phyloP scores from a whole-genome alignment of 30 jellyfish, hydroid and myxozoan species.

The Hydractinia echinata region DNA sequence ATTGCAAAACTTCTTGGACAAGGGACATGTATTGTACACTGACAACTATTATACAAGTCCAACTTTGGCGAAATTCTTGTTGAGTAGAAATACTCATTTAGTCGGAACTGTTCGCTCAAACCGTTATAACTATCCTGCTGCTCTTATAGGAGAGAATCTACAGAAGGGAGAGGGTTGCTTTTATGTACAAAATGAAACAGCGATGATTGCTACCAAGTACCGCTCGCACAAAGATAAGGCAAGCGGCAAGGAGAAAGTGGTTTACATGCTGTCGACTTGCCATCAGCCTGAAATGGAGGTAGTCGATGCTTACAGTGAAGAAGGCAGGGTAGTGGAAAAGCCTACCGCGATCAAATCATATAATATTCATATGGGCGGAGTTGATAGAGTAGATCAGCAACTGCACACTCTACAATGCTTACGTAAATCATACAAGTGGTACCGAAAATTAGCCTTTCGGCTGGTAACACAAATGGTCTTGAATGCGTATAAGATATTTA shows the following conservation, averaged over 20 bases:
- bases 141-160: not conserved
- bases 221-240: conserved; percentile 22
- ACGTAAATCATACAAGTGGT: conserved; percentile 29
- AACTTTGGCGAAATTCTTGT: conserved; percentile 11
- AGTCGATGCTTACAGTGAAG: not conserved
- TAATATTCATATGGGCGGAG: conserved; percentile 34
- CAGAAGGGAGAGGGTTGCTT: not conserved
- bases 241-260: conserved; percentile 12
- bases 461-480: conserved; percentile 15
- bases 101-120: conserved; percentile 14
- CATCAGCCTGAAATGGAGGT: conserved; percentile 29
- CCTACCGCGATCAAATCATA: conserved; percentile 3
- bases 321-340: conserved; percentile 7
- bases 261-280: conserved; percentile 24
- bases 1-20: conserved; percentile 20
- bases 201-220: conserved; percentile 17
- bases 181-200: not conserved
- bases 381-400: conserved; percentile 30
- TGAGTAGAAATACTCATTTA: conserved; percentile 9
- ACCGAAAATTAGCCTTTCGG: conserved; percentile 21
- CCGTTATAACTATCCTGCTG: not conserved
- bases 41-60: conserved; percentile 23
- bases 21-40: conserved; percentile 26
- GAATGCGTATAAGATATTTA: conserved; percentile 17
- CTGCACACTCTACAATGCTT: conserved; percentile 21